These are phyloP conservation scores for Sialis lutaria DNA, from an alignment of 2,888 invertebrate genomes.

Conservation along the genomic window DNA sequence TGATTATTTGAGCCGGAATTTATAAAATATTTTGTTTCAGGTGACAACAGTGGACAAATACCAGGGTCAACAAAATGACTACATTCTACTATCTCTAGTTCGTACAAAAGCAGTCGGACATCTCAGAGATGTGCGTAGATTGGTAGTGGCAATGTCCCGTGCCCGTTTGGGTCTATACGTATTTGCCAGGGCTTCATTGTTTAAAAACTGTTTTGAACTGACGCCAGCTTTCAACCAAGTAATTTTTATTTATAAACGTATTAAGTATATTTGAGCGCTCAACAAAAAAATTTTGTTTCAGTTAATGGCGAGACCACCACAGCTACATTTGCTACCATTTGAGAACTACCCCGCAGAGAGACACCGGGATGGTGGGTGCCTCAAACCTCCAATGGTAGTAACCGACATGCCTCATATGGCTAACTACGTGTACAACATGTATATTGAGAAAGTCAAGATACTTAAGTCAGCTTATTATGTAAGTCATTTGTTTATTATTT, in stretches of 20 bases:
- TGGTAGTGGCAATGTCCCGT: constrained; percentile 96
- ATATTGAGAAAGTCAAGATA: constrained; percentile 54
- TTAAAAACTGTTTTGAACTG: constrained; percentile 92
- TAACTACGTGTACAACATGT: constrained; percentile 85
- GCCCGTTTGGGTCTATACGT: constrained; percentile 93
- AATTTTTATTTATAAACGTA: constrained; percentile 11
- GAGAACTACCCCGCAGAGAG: constrained; percentile 67
- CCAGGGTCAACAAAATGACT: constrained; percentile 99
- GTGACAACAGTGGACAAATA: constrained; percentile 97
- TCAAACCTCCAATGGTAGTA: constrained; percentile 37
- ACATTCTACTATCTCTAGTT: constrained; percentile 88
- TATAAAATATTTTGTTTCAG: constrained; percentile 19
- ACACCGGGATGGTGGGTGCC: constrained; percentile 25
- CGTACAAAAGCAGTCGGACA: constrained; percentile 96
- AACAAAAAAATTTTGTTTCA: constrained; percentile 20
- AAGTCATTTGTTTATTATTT: constrained; percentile 12
- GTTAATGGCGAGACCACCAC: constrained; percentile 66
- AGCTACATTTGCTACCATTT: constrained; percentile 59
- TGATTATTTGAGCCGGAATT: background rate
- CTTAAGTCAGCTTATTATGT: constrained; percentile 33
- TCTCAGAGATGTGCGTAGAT: constrained; percentile 84
- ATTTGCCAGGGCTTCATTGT: constrained; percentile 82
- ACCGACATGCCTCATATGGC: constrained; percentile 91
- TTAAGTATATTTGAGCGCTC: constrained; percentile 3
- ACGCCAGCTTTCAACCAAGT: constrained; percentile 89